These are phyloP conservation scores for Holacanthella duospinosa DNA, from an alignment of 2,888 invertebrate species.

Conservation along the genomic window DNA sequence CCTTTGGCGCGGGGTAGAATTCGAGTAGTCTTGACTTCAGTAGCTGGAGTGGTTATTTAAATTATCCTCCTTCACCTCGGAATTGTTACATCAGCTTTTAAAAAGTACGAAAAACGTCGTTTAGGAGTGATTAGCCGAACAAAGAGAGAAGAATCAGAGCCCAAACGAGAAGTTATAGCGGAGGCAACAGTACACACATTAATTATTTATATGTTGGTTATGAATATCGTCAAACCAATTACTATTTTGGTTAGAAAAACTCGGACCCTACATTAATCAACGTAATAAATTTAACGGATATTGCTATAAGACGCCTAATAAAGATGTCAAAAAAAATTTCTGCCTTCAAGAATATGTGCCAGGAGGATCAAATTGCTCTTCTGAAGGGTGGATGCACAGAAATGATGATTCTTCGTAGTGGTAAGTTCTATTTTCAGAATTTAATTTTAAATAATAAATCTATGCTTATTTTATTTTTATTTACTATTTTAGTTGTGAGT, in stretches of 20 bases:
- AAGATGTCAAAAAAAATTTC: constrained; percentile 51
- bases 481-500: constrained; percentile 51
- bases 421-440: background rate
- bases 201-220: too few species aligned
- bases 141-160: too few species aligned
- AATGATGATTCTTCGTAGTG: constrained; percentile 87
- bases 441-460: background rate
- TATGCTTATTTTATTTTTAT: background rate
- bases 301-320: constrained; percentile 70
- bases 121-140: too few species aligned
- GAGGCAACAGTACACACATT: too few species aligned
- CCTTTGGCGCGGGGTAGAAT: too few species aligned
- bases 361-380: constrained; percentile 80
- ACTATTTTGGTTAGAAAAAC: too few species aligned
- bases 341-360: constrained; percentile 85
- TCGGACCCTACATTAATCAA: constrained; percentile 54
- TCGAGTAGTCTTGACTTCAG: too few species aligned
- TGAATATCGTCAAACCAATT: too few species aligned
- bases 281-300: constrained; percentile 80
- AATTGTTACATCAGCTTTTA: too few species aligned
- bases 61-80: background rate
- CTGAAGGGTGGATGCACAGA: constrained; percentile 91
- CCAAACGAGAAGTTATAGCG: too few species aligned
- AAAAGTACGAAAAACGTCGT: too few species aligned
- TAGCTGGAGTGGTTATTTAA: too few species aligned